Base-by-base conservation (phyloP, 2,113 vertebrate species). In the Platysternon megacephalum region DNA sequence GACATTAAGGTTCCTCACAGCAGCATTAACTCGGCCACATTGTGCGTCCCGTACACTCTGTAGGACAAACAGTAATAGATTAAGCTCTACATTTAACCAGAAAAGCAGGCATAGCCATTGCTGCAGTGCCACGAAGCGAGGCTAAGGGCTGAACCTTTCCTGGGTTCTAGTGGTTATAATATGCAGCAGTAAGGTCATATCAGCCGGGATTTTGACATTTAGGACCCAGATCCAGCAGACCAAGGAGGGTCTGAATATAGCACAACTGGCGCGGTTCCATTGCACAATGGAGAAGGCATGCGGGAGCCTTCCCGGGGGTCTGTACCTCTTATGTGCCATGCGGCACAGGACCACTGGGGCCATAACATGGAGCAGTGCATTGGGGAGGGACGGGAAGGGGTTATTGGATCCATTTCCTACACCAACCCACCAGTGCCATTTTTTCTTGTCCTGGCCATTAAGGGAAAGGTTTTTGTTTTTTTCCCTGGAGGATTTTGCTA, bases 21-120 rank as follows among this genome's bases (percentile, higher is more conserved):
- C 51, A 90, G 81, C 48, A 84, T 92, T 95, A 87, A 95, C 79
- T 89, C 72, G 46, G 86, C 85, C 86, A 24, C 81, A 48, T n/a
- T 52, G 55, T 2, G 0, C 24, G 32, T 68, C 91, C 26, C 0
- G 49, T 83, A 95, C 88, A 46, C 65, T 42, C 12, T n/a, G 3
- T 4, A 58, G 74, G 85, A 78, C 65, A 85, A 92, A 86, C 42
- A 28, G 22, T 28, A 44, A 84, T 35, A 39, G 13, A 0, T 72
- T 35, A 86, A 95, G 90, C 53, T 92, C 81, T 3, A 35, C 8
- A 79, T 44, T 79, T 72, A 72, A 79, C 58, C 68, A 79, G 56
- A 89, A 94, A 93, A 44, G 11, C 48, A 89, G 72, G 52, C 80
- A 61, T 5, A 91, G 88, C 49, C 91, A 89, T 53, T 80, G 44